Conservation (phyloP, 37 sponge, comb jelly and placozoan genomes). For the Theonella swinhoei region DNA sequence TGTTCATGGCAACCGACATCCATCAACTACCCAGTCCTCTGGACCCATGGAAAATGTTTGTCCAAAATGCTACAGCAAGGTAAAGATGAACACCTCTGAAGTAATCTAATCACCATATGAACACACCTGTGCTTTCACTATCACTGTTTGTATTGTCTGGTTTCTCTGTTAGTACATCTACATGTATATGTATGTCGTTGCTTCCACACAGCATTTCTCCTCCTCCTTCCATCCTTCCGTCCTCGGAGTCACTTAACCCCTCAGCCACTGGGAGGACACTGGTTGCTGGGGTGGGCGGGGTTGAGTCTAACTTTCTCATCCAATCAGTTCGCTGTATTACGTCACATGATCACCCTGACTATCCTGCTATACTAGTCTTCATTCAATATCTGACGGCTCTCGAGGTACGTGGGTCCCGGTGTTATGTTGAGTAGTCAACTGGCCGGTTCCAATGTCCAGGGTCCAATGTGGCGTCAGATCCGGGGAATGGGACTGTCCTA, state of each 20-base stretch:
- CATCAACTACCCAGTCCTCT: constrained; percentile 3
- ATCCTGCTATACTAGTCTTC: constrained; percentile 79
- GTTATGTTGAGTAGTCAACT: neutral
- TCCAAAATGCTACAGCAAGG: too few relatives aligned
- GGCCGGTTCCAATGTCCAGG: too few relatives aligned
- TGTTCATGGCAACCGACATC: constrained; percentile 48
- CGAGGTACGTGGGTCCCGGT: constrained; percentile 50
- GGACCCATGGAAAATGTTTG: constrained; percentile 33
- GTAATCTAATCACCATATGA: too few relatives aligned
- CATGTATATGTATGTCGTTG: too few relatives aligned
- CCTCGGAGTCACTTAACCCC: constrained; percentile 2
- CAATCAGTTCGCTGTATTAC: constrained; percentile 56
- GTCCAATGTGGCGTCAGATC: constrained; percentile 96
- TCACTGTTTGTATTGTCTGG: too few relatives aligned
- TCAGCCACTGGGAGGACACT: constrained; percentile 11
- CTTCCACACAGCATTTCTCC: constrained; percentile 9
- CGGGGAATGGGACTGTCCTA: constrained; percentile 95
- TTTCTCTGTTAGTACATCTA: too few relatives aligned
- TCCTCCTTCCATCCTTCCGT: constrained; percentile 23
- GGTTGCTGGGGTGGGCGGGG: constrained; percentile 73
- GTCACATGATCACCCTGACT: constrained; percentile 65
- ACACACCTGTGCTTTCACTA: too few relatives aligned
- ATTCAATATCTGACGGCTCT: constrained; percentile 81
- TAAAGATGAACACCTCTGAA: too few relatives aligned
- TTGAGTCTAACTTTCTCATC: constrained; percentile 85